These are phyloP conservation scores for Eilema griseolum DNA, from an alignment of 2,888 invertebrate species.

Conservation along the genomic window DNA sequence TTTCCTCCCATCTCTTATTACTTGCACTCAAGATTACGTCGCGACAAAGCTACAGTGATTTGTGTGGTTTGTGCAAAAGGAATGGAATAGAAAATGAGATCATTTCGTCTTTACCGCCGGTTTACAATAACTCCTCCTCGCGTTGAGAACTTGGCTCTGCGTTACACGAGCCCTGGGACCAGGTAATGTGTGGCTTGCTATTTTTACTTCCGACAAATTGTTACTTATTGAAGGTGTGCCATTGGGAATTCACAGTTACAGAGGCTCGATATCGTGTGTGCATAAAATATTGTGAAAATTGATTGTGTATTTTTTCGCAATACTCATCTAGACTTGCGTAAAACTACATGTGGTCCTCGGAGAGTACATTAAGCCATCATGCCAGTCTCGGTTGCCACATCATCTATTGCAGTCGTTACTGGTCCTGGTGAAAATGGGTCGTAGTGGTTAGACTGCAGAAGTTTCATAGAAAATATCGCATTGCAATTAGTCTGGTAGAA, in stretches of 20 bases:
- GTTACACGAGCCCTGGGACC: slow-evolving; percentile 20
- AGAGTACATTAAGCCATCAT: too few relatives aligned
- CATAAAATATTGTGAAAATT: neutral
- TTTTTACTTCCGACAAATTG: slow-evolving; percentile 15
- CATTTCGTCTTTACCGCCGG: slow-evolving; percentile 63
- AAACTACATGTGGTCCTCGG: too few relatives aligned
- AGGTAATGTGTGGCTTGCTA: neutral
- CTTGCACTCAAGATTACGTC: slow-evolving; percentile 34
- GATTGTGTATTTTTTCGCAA: neutral
- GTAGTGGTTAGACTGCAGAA: too few relatives aligned
- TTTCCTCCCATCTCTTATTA: slow-evolving; percentile 23
- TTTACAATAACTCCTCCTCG: slow-evolving; percentile 53
- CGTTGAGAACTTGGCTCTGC: slow-evolving; percentile 33
- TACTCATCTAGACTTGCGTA: neutral
- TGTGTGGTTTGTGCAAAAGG: slow-evolving; percentile 72
- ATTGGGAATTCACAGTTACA: slow-evolving; percentile 13
- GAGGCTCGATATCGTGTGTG: neutral
- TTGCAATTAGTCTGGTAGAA: too few relatives aligned
- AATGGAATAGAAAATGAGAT: slow-evolving; percentile 79
- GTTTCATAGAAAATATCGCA: too few relatives aligned
- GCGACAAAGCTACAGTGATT: slow-evolving; percentile 65
- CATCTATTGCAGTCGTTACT: too few relatives aligned
- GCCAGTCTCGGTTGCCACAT: too few relatives aligned
- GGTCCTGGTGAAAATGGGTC: too few relatives aligned
- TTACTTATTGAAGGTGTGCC: slow-evolving; percentile 6